Evolutionary conservation across 2,888 invertebrate genomes (phyloP), one percentile per base, ranked within the genome.

Genomic region (Trichopria drosophilae): DNA sequence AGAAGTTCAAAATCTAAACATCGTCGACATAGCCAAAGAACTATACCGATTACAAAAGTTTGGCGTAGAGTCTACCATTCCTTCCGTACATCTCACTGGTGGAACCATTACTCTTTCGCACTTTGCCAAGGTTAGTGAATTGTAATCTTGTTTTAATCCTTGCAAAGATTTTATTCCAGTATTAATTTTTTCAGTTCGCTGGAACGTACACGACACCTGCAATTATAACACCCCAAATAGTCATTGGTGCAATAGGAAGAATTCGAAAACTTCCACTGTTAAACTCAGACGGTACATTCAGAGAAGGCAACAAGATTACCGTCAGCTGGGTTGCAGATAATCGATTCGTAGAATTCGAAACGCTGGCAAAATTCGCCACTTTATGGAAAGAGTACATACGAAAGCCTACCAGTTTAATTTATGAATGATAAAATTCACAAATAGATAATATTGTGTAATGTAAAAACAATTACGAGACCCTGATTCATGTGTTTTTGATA

Each of bases 321-420:
- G 82, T 94, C 2, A 96, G 96, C 74, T 98, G 94, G 88, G 87
- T 93, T 1, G 98, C 96, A 0, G 99, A 99, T 80, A 99, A 99
- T 77, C 82, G 99, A 45, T 85, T 99, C 10, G 85, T 99, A 47
- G 99, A 99, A 75, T 98, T 99, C 2, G 96, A 94, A 3, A 95
- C 95, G 4, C 90, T 99, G 85, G 95, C 96, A 0, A 82, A 86
- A 51, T 99, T 97, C 78, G 90, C 92, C 1, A 94, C 94, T 74
- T 73, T 84, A 31, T 87, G 95, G 82, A 97, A 94, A 75, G 79
- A 82, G 56, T 94, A 93, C 73, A 79, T 98, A 49, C 95, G 98
- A 79, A 88, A 93, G 72, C 97, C 97, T 1, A 80, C 82, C 61
- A 78, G 83, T 37, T 78, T 90, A 37, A 71, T 86, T 51, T 71